phyloP scores from a whole-genome alignment of 2,113 vertebrate genomes.

The Orthochromis malagaraziensis region DNA sequence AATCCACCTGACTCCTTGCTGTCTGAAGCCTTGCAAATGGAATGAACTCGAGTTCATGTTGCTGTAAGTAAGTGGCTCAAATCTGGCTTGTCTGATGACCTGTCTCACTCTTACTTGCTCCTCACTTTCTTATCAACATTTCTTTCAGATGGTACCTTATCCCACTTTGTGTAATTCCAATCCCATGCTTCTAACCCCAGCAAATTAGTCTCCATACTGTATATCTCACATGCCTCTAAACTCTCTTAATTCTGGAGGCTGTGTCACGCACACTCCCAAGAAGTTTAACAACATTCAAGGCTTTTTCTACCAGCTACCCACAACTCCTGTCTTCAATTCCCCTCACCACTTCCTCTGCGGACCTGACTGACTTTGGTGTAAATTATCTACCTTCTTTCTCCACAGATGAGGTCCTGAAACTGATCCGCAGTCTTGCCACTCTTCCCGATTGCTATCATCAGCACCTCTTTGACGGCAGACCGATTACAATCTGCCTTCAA shows the following conservation, averaged over 20 bases:
- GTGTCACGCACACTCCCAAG: background rate
- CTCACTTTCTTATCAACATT: constrained; percentile 26
- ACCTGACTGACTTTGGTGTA: constrained; percentile 32
- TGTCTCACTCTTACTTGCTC: constrained; percentile 10
- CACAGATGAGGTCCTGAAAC: constrained; percentile 43
- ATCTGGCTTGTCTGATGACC: constrained; percentile 44
- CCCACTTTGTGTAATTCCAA: constrained; percentile 2
- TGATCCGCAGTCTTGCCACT: constrained; percentile 36
- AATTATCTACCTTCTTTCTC: constrained; percentile 34
- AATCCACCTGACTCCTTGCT: constrained; percentile 11
- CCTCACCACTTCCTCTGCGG: background rate
- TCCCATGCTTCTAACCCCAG: background rate
- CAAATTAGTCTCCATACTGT: constrained; percentile 2
- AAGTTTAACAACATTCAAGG: background rate
- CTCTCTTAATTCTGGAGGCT: background rate
- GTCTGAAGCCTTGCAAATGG: constrained; percentile 48
- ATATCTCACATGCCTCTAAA: background rate
- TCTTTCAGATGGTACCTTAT: constrained; percentile 16
- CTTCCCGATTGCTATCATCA: constrained; percentile 53
- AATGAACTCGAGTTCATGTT: constrained; percentile 11
- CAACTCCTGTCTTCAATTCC: background rate
- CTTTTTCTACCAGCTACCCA: background rate
- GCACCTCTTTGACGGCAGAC: constrained; percentile 20
- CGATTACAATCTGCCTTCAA: constrained; percentile 40
- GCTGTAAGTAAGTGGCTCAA: constrained; percentile 20